Evolutionary conservation across 1,140 invertebrate species (phyloP).

Genomic region (Thaumetopoea pityocampa): DNA sequence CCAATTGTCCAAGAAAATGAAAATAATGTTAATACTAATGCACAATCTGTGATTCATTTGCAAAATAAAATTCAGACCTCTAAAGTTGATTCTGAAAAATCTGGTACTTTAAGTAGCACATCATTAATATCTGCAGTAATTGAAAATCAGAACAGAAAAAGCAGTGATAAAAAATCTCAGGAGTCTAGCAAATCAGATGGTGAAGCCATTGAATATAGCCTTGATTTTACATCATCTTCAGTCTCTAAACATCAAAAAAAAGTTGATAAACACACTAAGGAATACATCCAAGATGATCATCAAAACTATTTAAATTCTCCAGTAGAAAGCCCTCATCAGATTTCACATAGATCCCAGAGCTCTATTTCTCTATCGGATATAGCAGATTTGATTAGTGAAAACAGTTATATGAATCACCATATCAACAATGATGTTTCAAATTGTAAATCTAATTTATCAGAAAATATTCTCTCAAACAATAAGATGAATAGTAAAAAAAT

Average conservation of each 20-base stretch:
- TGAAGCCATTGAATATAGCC: slow-evolving; percentile 51
- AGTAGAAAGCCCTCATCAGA: slow-evolving; percentile 36
- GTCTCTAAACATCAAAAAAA: slow-evolving; percentile 32
- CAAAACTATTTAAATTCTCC: slow-evolving; percentile 24
- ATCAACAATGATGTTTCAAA: slow-evolving; percentile 24
- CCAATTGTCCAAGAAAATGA: slow-evolving; percentile 27
- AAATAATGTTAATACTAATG: slow-evolving; percentile 5
- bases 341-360: slow-evolving; percentile 47
- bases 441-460: slow-evolving; percentile 18
- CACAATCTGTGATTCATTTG: slow-evolving; percentile 18
- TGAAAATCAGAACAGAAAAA: slow-evolving; percentile 26
- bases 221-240: slow-evolving; percentile 52
- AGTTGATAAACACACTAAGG: slow-evolving; percentile 19
- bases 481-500: slow-evolving; percentile 26
- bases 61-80: slow-evolving; percentile 5
- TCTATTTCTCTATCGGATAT: slow-evolving; percentile 64
- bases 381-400: slow-evolving; percentile 63
- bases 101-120: slow-evolving; percentile 28
- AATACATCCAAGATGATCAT: slow-evolving; percentile 25
- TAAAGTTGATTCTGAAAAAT: slow-evolving; percentile 28
- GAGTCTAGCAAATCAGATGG: slow-evolving; percentile 38
- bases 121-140: slow-evolving; percentile 28
- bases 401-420: slow-evolving; percentile 29
- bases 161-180: slow-evolving; percentile 27
- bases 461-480: slow-evolving; percentile 18